These are phyloP conservation scores for Drosophila parthenogenetica DNA, from an alignment of 2,888 invertebrate genomes.

Conservation along the genomic window DNA sequence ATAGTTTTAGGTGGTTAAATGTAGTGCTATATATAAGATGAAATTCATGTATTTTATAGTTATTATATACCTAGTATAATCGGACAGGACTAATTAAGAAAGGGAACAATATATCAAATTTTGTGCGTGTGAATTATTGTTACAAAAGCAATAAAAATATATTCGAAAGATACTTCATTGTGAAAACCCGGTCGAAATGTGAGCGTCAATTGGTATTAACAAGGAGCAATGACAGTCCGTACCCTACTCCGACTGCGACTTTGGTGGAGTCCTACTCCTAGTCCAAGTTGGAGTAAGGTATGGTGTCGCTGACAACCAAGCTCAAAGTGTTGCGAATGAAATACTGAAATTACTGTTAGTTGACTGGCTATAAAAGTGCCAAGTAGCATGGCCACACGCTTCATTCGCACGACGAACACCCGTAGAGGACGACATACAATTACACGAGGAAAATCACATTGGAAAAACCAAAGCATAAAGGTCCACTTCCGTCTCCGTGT, in stretches of 20 bases:
- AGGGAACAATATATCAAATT: slow-evolving; percentile 1
- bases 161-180: slow-evolving; percentile 42
- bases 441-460: slow-evolving; percentile 29
- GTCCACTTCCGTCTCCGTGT: slow-evolving; percentile 1
- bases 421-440: slow-evolving; percentile 31
- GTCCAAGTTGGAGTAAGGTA: background rate
- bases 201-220: slow-evolving; percentile 68
- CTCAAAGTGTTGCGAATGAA: slow-evolving; percentile 13
- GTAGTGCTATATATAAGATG: background rate
- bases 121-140: slow-evolving; percentile 64
- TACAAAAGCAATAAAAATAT: slow-evolving; percentile 54
- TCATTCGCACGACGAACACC: slow-evolving; percentile 68
- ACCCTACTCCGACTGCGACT: background rate
- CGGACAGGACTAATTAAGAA: background rate
- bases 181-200: slow-evolving; percentile 54
- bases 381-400: slow-evolving; percentile 46
- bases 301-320: slow-evolving; percentile 24
- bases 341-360: slow-evolving; percentile 19
- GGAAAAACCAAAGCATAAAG: slow-evolving; percentile 15
- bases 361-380: slow-evolving; percentile 70
- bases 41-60: background rate
- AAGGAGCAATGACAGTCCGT: slow-evolving; percentile 65
- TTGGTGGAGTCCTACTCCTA: background rate
- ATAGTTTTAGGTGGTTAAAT: no score
- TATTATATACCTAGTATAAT: background rate